Percentiles rank a stretch among this genome's conserved stretches.
Evolutionary conservation across 2,888 invertebrate species (phyloP).

Genomic region (Schizaphis graminum): DNA sequence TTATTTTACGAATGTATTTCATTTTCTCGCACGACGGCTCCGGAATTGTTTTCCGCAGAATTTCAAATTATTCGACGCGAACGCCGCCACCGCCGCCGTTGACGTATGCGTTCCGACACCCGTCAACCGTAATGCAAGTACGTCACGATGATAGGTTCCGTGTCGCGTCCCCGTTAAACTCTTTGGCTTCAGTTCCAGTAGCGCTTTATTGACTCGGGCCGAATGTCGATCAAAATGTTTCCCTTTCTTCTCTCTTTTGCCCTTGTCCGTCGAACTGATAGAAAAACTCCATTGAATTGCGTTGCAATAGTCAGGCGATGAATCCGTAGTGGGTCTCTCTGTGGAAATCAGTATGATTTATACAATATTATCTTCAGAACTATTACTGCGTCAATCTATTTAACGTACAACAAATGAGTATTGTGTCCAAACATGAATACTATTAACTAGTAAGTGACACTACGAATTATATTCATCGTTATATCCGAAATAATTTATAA

Average conservation of each 20-base stretch:
- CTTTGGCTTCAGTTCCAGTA: background rate
- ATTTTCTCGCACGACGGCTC: constrained; percentile 44
- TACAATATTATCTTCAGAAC: background rate
- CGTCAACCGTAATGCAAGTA: background rate
- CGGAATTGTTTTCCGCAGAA: constrained; percentile 27
- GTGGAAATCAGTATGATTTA: background rate
- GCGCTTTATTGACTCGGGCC: background rate
- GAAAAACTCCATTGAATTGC: background rate
- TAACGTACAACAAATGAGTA: background rate
- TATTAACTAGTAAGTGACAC: background rate
- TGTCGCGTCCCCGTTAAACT: constrained; percentile 2
- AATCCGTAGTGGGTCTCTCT: background rate
- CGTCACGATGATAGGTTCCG: background rate
- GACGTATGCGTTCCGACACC: background rate
- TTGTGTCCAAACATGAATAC: background rate
- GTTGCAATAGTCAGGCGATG: background rate
- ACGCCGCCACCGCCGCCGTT: background rate
- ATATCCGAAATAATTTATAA: background rate
- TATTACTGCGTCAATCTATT: background rate
- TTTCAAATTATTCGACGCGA: constrained; percentile 33
- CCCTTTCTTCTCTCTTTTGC: background rate
- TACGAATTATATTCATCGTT: background rate
- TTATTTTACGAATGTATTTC: constrained; percentile 24
- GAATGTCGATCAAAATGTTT: background rate
- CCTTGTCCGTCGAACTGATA: background rate